Evolutionary conservation across 2,797 vertebrate species (phyloP).

Genomic region (Lagodon rhomboides): DNA sequence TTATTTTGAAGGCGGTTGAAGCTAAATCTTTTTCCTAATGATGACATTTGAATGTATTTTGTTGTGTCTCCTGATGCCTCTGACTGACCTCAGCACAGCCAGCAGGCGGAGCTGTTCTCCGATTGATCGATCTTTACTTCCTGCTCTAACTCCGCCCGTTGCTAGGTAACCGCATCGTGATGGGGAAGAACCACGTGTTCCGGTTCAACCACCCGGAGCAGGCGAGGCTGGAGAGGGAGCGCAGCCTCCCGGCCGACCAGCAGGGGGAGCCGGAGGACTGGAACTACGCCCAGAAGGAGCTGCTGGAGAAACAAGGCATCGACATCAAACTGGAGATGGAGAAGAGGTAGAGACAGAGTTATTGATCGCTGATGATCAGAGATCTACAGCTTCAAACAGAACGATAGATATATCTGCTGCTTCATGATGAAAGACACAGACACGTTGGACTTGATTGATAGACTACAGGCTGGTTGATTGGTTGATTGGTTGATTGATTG

Average conservation of each 20-base stretch:
- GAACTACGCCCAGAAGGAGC: constrained; percentile 92
- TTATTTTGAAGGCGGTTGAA: no score
- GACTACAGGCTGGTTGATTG: no score
- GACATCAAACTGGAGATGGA: constrained; percentile 95
- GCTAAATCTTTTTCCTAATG: no score
- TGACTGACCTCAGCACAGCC: no score
- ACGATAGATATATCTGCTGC: background rate
- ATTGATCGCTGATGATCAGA: no score
- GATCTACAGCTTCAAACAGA: no score
- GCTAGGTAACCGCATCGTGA: constrained; percentile 90
- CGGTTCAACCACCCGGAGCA: constrained; percentile 94
- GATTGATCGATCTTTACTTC: background rate
- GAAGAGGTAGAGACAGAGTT: constrained; percentile 82
- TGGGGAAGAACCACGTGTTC: constrained; percentile 95
- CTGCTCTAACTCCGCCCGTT: background rate
- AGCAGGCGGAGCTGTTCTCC: no score
- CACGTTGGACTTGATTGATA: background rate
- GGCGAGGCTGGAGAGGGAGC: constrained; percentile 89
- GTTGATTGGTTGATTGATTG: background rate
- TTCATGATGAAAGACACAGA: no score
- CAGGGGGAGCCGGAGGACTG: constrained; percentile 90
- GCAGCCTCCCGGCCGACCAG: constrained; percentile 81
- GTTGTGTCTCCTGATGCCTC: no score
- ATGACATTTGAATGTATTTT: no score
- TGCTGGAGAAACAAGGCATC: constrained; percentile 92